A percentile compares a stretch with the other conserved stretches of the same genome.
These are phyloP conservation scores for Callyntrura guangdongensis DNA, from an alignment of 2,888 invertebrate species.

Conservation along the genomic window DNA sequence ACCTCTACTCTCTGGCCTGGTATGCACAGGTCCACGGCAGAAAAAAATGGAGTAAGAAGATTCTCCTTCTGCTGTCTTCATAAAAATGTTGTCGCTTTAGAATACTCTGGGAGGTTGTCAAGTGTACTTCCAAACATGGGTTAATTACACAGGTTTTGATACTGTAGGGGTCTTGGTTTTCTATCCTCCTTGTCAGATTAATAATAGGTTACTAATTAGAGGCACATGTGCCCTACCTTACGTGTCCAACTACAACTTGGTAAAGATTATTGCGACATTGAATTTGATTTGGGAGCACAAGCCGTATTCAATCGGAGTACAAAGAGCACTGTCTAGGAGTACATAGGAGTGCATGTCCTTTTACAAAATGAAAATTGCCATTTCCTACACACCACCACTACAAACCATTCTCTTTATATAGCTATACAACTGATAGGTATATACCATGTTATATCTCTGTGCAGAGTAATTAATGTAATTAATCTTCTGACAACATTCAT, in stretches of 20 bases:
- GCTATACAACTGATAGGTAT: background rate
- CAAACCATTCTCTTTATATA: background rate
- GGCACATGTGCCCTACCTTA: conserved; percentile 63
- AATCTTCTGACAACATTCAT: conserved; percentile 15
- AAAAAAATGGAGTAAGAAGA: conserved; percentile 32
- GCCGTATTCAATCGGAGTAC: background rate
- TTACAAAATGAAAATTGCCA: background rate
- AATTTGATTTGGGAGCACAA: conserved; percentile 31
- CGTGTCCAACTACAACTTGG: background rate
- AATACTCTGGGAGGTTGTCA: conserved; percentile 74
- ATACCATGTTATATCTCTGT: background rate
- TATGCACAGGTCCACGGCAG: background rate
- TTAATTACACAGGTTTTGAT: conserved; percentile 78
- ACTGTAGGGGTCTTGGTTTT: conserved; percentile 74
- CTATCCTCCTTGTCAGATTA: conserved; percentile 78
- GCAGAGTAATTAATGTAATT: conserved; percentile 46
- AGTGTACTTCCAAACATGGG: conserved; percentile 76
- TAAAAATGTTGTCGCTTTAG: conserved; percentile 35
- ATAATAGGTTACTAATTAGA: conserved; percentile 79
- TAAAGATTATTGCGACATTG: conserved; percentile 55
- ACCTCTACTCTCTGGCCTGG: background rate
- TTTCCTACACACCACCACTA: conserved; percentile 8
- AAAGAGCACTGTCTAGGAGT: no score
- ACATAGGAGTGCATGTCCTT: background rate
- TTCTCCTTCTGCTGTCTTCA: conserved; percentile 11